Evolutionary conservation across 2,888 invertebrate genomes (phyloP), one percentile per base, ranked within the genome.

Genomic region (Cephus pulcher): DNA sequence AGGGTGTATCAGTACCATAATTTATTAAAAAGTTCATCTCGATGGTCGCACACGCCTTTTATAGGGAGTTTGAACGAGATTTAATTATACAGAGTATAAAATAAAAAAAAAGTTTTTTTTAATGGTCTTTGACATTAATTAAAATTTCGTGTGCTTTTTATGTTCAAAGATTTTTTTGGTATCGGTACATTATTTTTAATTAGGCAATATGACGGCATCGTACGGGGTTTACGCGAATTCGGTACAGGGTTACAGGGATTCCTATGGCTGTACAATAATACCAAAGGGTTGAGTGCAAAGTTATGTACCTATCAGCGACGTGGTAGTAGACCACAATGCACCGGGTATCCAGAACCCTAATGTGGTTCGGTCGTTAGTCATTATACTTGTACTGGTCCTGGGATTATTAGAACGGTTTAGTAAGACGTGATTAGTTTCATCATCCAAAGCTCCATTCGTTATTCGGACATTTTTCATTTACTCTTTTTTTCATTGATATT

Each of bases 271-370:
- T 23, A 9, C 23, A 23, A 56, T 56, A 56, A 56, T 56, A 23
- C 15, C 56, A 75, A 73, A 76, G 75, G 78, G 82, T 82, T 76
- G 80, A 87, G 88, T 87, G 85, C 87, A 84, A 85, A 86, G 83
- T 88, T 87, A 86, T 87, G 88, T 88, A 84, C 82, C 80, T 84
- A 86, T 85, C 84, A 79, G 75, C 35, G 75, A 80, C n/a, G 69
- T 77, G 71, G 76, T 78, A 78, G 80, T 81, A 81, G 84, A 85
- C 84, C 82, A 76, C 85, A 80, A 80, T 79, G 81, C 75, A 81
- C 73, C 71, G 79, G 71, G 80, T 76, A 76, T 78, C 78, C 23
- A 40, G 40, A 40, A 15, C 81, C 83, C 83, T 84, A 86, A 85
- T 82, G 84, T 80, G 82, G 78, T 69, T 73, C 80, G 77, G 84